Evolutionary conservation across 1,140 invertebrate species (phyloP), one percentile per base, ranked within the genome.

Genomic region (Platorchestia sp.): DNA sequence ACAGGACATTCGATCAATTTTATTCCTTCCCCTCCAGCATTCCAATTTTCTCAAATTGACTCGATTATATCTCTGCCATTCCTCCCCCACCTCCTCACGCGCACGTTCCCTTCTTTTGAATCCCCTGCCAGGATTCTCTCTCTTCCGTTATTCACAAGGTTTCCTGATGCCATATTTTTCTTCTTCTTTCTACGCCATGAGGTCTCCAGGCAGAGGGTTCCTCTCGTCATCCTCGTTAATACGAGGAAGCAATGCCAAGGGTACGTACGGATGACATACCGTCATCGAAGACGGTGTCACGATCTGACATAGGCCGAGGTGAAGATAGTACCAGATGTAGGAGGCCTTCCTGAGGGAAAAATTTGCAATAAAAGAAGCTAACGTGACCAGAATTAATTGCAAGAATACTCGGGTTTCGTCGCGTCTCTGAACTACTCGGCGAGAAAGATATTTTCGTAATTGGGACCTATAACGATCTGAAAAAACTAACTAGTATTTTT

Each of bases 131-230:
- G 44, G 41, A 45, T 90, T 90, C 87, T 27, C 87, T 90, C 87
- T 90, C 87, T 90, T 90, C 87, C 87, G 87, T 90, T 90, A 90
- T 44, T 75, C 87, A 45, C 87, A 90, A 90, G 87, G 87, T 44
- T 90, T 36, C 10, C 87, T 44, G 44, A 90, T 90, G 87, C 42
- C 87, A 90, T 90, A 90, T 90, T 90, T 90, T 87, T 90, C 22
- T 43, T 44, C 87, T 10, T 75, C 59, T 75, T 75, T 75, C 59
- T 75, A 75, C 59, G 59, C 59, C 59, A 22, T 75, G 59, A 75
- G 27, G 27, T 75, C 59, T 36, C 27, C 36, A 75, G 59, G 59
- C 59, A 75, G 59, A 75, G 59, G 27, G 87, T 90, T 44, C 27
- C 87, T 44, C 27, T 43, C 36, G 87, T 90, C 87, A 90, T 90